Evolutionary conservation across 2,113 vertebrate species (phyloP).

Genomic region (Planiliza haematocheilus): DNA sequence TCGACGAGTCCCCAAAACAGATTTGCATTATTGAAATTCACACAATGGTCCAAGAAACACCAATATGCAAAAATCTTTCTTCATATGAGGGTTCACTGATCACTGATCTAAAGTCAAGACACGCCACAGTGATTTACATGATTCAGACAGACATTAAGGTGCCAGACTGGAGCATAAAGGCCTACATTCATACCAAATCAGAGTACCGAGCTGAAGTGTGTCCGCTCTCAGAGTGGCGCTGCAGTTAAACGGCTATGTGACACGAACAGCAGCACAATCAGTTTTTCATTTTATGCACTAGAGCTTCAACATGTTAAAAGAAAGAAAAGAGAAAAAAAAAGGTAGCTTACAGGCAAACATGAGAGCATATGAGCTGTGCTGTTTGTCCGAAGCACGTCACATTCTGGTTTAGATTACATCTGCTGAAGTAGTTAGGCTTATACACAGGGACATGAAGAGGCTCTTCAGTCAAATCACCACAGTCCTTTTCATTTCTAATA

Average conservation of each 20-base stretch:
- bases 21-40: slow-evolving; percentile 31
- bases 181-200: slow-evolving; percentile 58
- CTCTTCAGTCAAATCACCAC: slow-evolving; percentile 42
- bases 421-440: slow-evolving; percentile 47
- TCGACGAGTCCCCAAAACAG: slow-evolving; percentile 12
- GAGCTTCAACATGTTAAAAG: slow-evolving; percentile 39
- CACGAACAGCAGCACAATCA: slow-evolving; percentile 66
- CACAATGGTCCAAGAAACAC: slow-evolving; percentile 44
- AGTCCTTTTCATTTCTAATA: slow-evolving; percentile 46
- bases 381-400: slow-evolving; percentile 66
- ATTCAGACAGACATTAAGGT: slow-evolving; percentile 61
- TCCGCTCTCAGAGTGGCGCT: slow-evolving; percentile 35
- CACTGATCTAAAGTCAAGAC: slow-evolving; percentile 39
- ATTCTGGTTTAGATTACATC: slow-evolving; percentile 66
- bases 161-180: slow-evolving; percentile 50
- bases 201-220: slow-evolving; percentile 39
- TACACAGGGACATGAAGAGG: slow-evolving; percentile 38
- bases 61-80: slow-evolving; percentile 36
- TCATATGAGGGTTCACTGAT: slow-evolving; percentile 44
- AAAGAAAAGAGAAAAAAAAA: slow-evolving; percentile 7
- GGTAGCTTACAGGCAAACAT: slow-evolving; percentile 56
- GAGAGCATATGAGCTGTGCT: slow-evolving; percentile 28
- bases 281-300: slow-evolving; percentile 47
- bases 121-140: slow-evolving; percentile 26
- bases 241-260: slow-evolving; percentile 57